Evolutionary conservation across 2,888 invertebrate genomes (phyloP).

Genomic region (Branchipolynoe longqiensis): DNA sequence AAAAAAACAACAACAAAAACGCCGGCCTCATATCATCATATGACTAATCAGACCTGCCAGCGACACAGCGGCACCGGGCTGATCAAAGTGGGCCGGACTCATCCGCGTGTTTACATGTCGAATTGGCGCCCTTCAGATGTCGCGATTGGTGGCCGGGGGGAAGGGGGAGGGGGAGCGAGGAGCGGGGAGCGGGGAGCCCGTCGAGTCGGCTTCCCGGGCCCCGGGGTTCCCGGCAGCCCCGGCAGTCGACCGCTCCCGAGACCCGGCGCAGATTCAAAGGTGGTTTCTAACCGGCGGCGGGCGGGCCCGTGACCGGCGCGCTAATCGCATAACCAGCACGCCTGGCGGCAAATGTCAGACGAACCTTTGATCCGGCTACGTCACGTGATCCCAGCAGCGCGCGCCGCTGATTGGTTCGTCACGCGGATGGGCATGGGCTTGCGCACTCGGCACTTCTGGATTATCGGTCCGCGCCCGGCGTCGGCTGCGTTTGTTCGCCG

Average conservation of each 20-base stretch:
- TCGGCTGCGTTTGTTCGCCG: background rate
- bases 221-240: too few relatives aligned
- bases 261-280: conserved; percentile 37
- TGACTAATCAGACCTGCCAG: background rate
- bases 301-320: background rate
- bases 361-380: conserved; percentile 45
- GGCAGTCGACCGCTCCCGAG: background rate
- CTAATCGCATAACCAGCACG: conserved; percentile 53
- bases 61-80: background rate
- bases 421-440: background rate
- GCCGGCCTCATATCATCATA: background rate
- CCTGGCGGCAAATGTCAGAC: conserved; percentile 45
- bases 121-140: background rate
- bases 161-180: background rate
- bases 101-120: background rate
- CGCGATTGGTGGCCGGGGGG: background rate
- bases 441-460: background rate
- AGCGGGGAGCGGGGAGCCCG: background rate
- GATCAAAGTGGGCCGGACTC: background rate
- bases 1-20: background rate
- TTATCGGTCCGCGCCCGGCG: background rate
- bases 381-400: background rate
- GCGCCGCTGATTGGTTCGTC: conserved; percentile 32
- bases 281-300: conserved; percentile 33
- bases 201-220: too few relatives aligned